These are phyloP conservation scores for Hoplostethus mediterraneus DNA, from an alignment of 2,797 vertebrate genomes.

Conservation along the genomic window DNA sequence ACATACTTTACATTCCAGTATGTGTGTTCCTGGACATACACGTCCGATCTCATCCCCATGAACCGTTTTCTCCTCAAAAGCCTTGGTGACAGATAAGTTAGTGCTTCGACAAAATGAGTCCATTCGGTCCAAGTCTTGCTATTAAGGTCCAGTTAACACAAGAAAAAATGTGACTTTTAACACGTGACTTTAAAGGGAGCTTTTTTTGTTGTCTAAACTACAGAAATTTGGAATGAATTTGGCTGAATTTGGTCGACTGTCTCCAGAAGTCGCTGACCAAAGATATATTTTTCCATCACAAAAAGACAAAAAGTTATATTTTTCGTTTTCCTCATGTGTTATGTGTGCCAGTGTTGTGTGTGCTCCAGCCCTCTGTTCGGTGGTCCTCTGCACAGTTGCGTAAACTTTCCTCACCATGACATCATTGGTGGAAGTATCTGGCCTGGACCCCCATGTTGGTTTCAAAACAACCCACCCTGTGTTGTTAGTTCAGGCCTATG, in stretches of 20 bases:
- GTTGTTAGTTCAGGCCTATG: constrained; percentile 15
- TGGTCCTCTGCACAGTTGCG: constrained; percentile 39
- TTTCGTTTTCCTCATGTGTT: too few species aligned
- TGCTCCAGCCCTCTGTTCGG: not conserved
- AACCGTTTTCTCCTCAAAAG: constrained; percentile 4
- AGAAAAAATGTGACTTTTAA: constrained; percentile 6
- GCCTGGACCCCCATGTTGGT: constrained; percentile 33
- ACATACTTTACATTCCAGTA: constrained; percentile 53
- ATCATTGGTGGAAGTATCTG: constrained; percentile 57
- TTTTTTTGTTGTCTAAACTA: too few species aligned
- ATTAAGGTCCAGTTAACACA: constrained; percentile 7
- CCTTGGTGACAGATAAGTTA: constrained; percentile 27
- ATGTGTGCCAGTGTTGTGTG: not conserved
- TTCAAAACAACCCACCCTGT: constrained; percentile 33
- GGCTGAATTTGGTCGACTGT: too few species aligned
- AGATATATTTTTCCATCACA: too few species aligned
- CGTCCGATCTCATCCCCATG: not conserved
- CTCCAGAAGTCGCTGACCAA: not conserved
- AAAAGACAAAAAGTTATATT: not conserved
- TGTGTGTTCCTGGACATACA: constrained; percentile 17
- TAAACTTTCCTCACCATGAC: constrained; percentile 56
- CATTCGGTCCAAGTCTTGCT: constrained; percentile 37
- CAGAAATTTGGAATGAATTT: not conserved
- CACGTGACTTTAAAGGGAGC: not conserved
- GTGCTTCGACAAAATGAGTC: constrained; percentile 39